Percentiles rank a stretch among this genome's conserved stretches.
Conservation (phyloP, 2,797 vertebrate species). For the Molothrus aeneus region DNA sequence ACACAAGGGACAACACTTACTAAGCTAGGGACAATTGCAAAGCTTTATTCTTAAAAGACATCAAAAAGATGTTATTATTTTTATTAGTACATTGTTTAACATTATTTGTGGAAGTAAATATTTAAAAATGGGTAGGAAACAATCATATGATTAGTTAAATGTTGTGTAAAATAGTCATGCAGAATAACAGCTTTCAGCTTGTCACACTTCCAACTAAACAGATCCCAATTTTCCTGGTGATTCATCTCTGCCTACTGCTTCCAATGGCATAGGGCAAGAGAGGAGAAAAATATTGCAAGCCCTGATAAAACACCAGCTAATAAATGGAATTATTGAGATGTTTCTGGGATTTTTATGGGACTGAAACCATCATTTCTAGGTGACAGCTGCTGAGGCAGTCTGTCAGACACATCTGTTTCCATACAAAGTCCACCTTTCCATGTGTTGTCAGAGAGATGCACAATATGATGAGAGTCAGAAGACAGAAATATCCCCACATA, state of each 20-base stretch:
- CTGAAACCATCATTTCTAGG: background rate
- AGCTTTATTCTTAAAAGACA: background rate
- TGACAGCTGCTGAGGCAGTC: background rate
- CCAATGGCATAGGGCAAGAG: background rate
- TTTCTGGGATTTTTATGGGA: background rate
- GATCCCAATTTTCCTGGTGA: conserved; percentile 6
- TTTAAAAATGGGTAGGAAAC: background rate
- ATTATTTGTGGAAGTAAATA: conserved; percentile 27
- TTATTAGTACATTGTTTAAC: background rate
- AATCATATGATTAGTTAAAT: background rate
- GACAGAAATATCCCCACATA: background rate
- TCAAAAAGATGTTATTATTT: background rate
- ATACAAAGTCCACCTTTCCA: background rate
- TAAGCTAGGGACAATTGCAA: background rate
- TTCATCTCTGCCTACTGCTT: conserved; percentile 49
- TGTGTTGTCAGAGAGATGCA: background rate
- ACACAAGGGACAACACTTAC: background rate
- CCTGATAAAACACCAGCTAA: background rate
- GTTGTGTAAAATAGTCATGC: conserved; percentile 10
- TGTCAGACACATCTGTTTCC: background rate
- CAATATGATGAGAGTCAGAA: background rate
- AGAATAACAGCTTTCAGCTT: conserved; percentile 29
- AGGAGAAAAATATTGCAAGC: background rate
- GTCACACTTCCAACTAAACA: conserved; percentile 16
- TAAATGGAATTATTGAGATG: background rate